phyloP scores from a whole-genome alignment of 2,888 invertebrate species.

The Chaitophorus viminalis region DNA sequence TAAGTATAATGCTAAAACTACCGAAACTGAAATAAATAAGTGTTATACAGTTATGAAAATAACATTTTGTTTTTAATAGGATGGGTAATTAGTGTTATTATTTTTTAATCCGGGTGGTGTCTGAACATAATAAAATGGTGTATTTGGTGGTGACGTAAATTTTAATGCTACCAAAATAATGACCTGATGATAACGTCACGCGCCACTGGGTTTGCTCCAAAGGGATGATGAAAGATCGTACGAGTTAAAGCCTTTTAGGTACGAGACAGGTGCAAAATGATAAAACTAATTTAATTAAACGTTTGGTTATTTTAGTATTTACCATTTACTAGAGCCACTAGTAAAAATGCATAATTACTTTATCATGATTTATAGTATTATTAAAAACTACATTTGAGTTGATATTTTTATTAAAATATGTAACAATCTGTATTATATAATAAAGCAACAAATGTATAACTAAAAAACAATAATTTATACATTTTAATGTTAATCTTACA shows the following conservation, averaged over 20 bases:
- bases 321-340: neutral
- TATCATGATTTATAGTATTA: neutral
- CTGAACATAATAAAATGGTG: constrained; percentile 17
- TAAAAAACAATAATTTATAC: neutral
- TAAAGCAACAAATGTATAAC: neutral
- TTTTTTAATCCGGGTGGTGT: neutral
- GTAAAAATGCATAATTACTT: constrained; percentile 13
- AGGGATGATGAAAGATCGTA: constrained; percentile 48
- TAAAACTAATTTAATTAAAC: constrained; percentile 61
- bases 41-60: neutral
- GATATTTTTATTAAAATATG: neutral
- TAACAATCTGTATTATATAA: too few species aligned
- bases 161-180: constrained; percentile 47
- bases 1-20: too few species aligned
- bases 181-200: constrained; percentile 55
- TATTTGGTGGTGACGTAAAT: constrained; percentile 37
- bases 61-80: neutral
- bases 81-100: neutral
- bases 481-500: neutral
- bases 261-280: constrained; percentile 58
- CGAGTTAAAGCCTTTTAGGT: constrained; percentile 33
- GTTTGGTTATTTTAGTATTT: constrained; percentile 42
- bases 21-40: too few species aligned
- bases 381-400: neutral
- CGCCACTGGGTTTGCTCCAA: constrained; percentile 25